Conservation (phyloP, 2,113 vertebrate genomes). For the Terrapene triunguis region DNA sequence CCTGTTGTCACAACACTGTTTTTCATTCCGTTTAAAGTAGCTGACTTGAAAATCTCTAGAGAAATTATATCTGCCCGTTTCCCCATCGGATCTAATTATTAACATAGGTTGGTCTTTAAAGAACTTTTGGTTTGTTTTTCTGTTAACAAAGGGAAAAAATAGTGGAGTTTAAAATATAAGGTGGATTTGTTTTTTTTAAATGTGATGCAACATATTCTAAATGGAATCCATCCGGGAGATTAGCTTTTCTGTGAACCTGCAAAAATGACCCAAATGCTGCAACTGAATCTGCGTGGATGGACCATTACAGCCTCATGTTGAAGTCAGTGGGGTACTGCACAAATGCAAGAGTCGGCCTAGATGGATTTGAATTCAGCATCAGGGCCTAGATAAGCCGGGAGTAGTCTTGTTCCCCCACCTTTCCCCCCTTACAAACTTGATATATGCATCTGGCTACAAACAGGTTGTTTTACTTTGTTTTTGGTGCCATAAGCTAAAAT, state of each 20-base stretch:
- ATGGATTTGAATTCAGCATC: not conserved
- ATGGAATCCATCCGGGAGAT: not conserved
- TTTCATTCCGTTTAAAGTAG: not conserved
- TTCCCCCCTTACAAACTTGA: fast-evolving
- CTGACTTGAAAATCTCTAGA: not conserved
- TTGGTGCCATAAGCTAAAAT: not conserved
- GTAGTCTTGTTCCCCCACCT: not conserved
- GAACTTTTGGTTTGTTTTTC: not conserved
- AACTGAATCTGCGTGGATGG: not conserved
- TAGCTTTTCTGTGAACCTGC: fast-evolving
- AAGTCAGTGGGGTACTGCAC: not conserved
- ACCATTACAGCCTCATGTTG: fast-evolving
- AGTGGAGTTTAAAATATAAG: not conserved
- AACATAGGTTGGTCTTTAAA: not conserved
- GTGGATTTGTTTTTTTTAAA: not conserved
- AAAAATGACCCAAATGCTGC: fast-evolving
- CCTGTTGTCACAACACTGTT: not conserved
- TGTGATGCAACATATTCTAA: not conserved
- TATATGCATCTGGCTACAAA: fast-evolving
- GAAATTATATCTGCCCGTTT: not conserved
- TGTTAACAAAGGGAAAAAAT: not conserved
- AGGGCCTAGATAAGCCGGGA: not conserved
- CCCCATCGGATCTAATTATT: not conserved
- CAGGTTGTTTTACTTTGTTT: not conserved
- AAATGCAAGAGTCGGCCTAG: not conserved